phyloP scores from a whole-genome alignment of 2,113 vertebrate genomes.

The Sterna hirundo region DNA sequence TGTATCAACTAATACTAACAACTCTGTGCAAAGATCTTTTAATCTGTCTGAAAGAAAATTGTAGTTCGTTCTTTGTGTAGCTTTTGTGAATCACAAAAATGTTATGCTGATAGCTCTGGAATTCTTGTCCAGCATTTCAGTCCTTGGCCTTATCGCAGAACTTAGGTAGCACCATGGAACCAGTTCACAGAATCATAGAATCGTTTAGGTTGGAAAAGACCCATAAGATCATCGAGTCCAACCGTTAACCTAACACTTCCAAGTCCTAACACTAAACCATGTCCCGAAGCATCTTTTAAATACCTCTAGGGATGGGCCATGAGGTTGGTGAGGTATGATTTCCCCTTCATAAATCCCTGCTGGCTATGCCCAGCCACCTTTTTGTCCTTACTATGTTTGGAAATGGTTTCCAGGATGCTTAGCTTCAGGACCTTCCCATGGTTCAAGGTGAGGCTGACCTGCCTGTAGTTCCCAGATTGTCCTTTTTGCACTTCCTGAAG shows the following conservation, averaged over 20 bases:
- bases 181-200: too few species aligned
- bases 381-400: neutral
- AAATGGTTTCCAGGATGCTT: neutral
- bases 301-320: neutral
- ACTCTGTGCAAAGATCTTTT: neutral
- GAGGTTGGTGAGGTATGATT: neutral
- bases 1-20: neutral
- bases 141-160: neutral
- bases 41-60: neutral
- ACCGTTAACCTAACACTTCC: too few species aligned
- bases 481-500: neutral
- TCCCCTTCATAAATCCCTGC: neutral
- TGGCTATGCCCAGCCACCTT: accelerated
- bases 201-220: too few species aligned
- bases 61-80: neutral
- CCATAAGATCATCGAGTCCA: too few species aligned
- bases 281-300: too few species aligned
- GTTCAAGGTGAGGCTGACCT: neutral
- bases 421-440: neutral
- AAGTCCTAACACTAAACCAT: too few species aligned
- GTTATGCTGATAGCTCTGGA: neutral
- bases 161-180: neutral
- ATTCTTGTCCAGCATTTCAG: neutral
- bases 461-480: neutral
- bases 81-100: neutral